Conservation (phyloP, 2,888 invertebrate genomes). For the Thysanoteuthis rhombus region DNA sequence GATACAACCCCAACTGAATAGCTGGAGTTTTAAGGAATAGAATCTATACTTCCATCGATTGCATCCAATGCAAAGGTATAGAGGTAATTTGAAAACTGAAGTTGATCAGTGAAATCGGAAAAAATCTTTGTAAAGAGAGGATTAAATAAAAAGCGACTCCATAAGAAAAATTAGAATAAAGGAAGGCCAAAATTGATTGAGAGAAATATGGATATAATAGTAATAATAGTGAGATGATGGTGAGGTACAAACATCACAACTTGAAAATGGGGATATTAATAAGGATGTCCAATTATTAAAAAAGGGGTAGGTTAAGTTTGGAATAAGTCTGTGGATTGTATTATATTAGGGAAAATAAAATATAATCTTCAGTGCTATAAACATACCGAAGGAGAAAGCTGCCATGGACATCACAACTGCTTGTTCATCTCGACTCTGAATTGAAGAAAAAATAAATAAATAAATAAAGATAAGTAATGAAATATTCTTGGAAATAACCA, state of each 20-base stretch:
- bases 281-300: neutral
- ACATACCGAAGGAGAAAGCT: constrained; percentile 29
- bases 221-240: neutral
- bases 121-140: no score
- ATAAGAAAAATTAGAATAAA: neutral
- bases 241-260: neutral
- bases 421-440: constrained; percentile 25
- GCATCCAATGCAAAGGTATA: no score
- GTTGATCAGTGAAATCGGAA: no score
- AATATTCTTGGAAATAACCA: no score
- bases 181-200: neutral
- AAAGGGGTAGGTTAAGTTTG: neutral
- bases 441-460: neutral
- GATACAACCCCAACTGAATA: no score
- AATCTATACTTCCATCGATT: no score
- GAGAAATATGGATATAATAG: neutral
- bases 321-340: neutral
- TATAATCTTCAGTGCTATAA: neutral
- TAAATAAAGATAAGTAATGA: no score
- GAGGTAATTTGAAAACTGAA: no score
- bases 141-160: no score
- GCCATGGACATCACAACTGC: constrained; percentile 29
- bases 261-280: neutral
- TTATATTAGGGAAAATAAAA: neutral
- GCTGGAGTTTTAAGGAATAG: no score